Evolutionary conservation across 1,140 invertebrate species (phyloP).

Genomic region (Drosophila tropicalis): DNA sequence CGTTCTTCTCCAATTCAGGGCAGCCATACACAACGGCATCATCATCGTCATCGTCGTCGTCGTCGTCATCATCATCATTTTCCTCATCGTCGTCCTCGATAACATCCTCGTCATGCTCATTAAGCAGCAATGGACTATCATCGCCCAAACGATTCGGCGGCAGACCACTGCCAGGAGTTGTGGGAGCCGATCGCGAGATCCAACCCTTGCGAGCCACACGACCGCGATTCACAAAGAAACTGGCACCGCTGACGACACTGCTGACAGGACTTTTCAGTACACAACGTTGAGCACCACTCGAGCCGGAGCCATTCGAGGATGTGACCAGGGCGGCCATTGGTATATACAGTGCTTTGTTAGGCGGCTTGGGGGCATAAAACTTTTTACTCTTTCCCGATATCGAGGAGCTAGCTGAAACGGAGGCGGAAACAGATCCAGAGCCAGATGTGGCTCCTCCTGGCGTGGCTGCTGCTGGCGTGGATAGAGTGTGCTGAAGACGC

Average conservation of each 20-base stretch:
- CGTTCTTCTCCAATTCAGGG: slow-evolving; percentile 9
- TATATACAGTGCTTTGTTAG: slow-evolving; percentile 77
- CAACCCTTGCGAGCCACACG: slow-evolving; percentile 84
- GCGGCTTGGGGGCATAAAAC: slow-evolving; percentile 64
- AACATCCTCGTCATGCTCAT: slow-evolving; percentile 85
- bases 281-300: slow-evolving; percentile 56
- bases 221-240: slow-evolving; percentile 66
- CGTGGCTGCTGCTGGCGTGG: slow-evolving; percentile 52
- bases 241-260: slow-evolving; percentile 69
- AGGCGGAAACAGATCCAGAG: slow-evolving; percentile 26
- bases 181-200: slow-evolving; percentile 89
- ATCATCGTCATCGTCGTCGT: not conserved
- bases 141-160: slow-evolving; percentile 85
- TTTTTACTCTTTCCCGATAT: slow-evolving; percentile 60
- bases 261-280: slow-evolving; percentile 76
- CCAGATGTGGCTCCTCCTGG: slow-evolving; percentile 14
- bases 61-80: slow-evolving; percentile 17
- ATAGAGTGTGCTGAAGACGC: slow-evolving; percentile 64
- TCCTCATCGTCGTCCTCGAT: slow-evolving; percentile 67
- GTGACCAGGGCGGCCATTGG: slow-evolving; percentile 67
- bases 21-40: slow-evolving; percentile 23
- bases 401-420: slow-evolving; percentile 22
- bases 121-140: slow-evolving; percentile 85
- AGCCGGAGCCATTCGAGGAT: slow-evolving; percentile 18
- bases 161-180: slow-evolving; percentile 86